Conservation (phyloP, 2,888 invertebrate species). For the Ennomos erosarius region DNA sequence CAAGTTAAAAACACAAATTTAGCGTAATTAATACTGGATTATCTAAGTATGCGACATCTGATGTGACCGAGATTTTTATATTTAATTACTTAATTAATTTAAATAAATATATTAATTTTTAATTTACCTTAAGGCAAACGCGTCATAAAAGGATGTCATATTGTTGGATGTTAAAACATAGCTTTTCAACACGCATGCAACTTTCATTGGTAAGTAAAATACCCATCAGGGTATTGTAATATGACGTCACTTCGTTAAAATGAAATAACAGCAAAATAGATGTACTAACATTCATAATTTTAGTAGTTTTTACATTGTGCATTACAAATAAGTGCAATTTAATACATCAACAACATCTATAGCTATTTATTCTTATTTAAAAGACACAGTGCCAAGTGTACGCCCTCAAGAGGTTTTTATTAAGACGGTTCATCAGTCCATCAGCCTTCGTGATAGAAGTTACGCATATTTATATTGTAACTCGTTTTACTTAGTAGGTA, state of each 20-base stretch:
- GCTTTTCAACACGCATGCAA: too few relatives aligned
- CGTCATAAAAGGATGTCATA: constrained; percentile 10
- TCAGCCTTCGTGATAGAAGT: too few relatives aligned
- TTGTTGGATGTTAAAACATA: neutral
- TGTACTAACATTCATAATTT: constrained; percentile 8
- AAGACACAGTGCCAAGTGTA: constrained; percentile 1
- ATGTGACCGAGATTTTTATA: constrained; percentile 1
- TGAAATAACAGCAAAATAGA: neutral
- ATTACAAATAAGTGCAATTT: constrained; percentile 55
- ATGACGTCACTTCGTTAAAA: constrained; percentile 6
- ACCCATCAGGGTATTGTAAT: neutral
- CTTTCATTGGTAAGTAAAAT: too few relatives aligned
- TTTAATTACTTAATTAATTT: constrained; percentile 24
- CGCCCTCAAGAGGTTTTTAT: constrained; percentile 1
- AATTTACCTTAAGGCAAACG: constrained; percentile 33
- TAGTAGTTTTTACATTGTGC: constrained; percentile 43
- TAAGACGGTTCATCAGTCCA: too few relatives aligned
- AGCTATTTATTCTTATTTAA: neutral
- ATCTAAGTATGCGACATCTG: constrained; percentile 5
- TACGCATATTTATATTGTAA: too few relatives aligned
- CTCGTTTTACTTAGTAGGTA: too few relatives aligned
- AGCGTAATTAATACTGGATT: constrained; percentile 21
- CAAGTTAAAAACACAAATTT: constrained; percentile 23
- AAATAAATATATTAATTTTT: constrained; percentile 17
- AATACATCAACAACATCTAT: constrained; percentile 36